Base-by-base conservation (phyloP, 2,888 invertebrate genomes). In the Leucozona laternaria region DNA sequence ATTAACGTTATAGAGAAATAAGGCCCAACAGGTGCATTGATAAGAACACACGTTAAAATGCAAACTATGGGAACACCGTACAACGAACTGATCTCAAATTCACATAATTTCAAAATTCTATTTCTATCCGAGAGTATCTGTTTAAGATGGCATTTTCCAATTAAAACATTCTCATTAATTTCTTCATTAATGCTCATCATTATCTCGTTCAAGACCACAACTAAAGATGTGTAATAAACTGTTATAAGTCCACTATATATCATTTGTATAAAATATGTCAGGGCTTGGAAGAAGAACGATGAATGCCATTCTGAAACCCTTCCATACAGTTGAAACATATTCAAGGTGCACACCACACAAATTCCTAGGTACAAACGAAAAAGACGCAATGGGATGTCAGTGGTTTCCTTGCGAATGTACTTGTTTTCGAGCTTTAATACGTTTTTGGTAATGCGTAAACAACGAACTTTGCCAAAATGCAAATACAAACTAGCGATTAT, bases 171-270 rank as follows among this genome's bases (percentile, higher is more conserved):
- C 4, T n/a, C 15, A 11, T 2, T 25, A 25, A 62, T 62, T 43
- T 43, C 4, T 11, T 62, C 62, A 25, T 62, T 62, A 7, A 62
- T 22, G 10, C 25, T 25, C 0, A 4, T 2, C 2, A 83, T 37
- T 15, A 60, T 45, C 13, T 64, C 17, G 0, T 22, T 50, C 2
- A 40, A 31, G 1, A 70, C 62, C 1, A 10, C 4, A 17, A 72
- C 10, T 15, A 78, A 2, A 6, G 58, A 34, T 25, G 34, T 31
- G n/a, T 66, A 82, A 5, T 58, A 43, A 5, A 53, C 22, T 31
- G 64, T 11, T 17, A 77, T 43, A 0, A 72, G 31, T 0, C 66
- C 78, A 40, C 57, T 22, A 4, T 40, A n/a, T 15, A 57, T 25
- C 5, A 60, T 6, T 43, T 77, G 64, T 4, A 58, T 11, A 2